A percentile compares a stretch with the other conserved stretches of the same genome.
phyloP scores from a whole-genome alignment of 1,140 invertebrate species.

The Zaprionus ornatus region DNA sequence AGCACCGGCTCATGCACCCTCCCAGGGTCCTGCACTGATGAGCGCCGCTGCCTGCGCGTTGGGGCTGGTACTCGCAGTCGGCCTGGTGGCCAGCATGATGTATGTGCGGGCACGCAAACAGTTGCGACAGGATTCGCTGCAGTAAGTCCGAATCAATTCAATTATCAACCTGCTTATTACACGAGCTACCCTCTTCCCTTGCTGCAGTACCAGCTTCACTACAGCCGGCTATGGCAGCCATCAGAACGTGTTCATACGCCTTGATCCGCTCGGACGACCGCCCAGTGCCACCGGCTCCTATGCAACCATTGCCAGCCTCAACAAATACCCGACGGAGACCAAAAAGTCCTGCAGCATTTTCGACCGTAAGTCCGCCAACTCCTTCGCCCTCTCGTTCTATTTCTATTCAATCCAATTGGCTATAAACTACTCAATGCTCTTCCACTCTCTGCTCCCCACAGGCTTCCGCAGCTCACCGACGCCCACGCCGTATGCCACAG shows the following conservation, averaged over 20 bases:
- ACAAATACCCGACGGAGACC: conserved; percentile 86
- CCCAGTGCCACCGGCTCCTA: conserved; percentile 91
- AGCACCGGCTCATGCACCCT: conserved; percentile 79
- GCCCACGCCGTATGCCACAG: conserved; percentile 87
- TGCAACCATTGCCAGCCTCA: conserved; percentile 91
- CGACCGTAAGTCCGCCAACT: conserved; percentile 69
- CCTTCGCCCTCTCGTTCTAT: neutral
- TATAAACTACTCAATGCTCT: conserved; percentile 11
- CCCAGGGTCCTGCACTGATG: conserved; percentile 75
- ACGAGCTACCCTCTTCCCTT: neutral
- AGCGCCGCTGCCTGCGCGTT: conserved; percentile 91
- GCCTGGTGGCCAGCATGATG: conserved; percentile 88
- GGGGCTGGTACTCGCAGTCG: conserved; percentile 89
- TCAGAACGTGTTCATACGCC: conserved; percentile 89
- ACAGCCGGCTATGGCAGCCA: conserved; percentile 88
- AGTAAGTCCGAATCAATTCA: conserved; percentile 86
- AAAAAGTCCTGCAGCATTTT: conserved; percentile 83
- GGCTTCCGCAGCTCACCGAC: conserved; percentile 85
- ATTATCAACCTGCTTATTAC: conserved; percentile 19
- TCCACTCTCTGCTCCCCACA: conserved; percentile 27
- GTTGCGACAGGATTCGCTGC: conserved; percentile 89
- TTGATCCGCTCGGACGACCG: conserved; percentile 87
- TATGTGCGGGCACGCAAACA: conserved; percentile 92
- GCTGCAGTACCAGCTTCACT: conserved; percentile 86
- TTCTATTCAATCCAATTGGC: neutral